Evolutionary conservation across 2,113 vertebrate species (phyloP), one percentile per base, ranked within the genome.

Genomic region (Phylloscopus trochilus): DNA sequence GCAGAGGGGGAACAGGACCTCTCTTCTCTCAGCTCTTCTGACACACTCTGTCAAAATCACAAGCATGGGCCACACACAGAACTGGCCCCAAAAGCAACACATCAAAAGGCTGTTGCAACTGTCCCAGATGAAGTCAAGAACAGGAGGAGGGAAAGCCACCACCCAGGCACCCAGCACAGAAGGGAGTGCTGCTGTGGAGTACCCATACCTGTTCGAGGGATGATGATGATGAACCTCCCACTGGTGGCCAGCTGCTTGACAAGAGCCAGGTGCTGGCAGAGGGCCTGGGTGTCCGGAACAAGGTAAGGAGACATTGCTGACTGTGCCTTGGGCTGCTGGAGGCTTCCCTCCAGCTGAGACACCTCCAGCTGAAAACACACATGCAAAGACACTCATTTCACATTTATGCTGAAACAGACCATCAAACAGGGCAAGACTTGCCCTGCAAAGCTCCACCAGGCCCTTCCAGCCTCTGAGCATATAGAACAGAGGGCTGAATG

Each of bases 221-320:
- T 99, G 98, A 99, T 99, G 97, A 99, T 97, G 52, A 99, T 99
- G 98, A 99, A 99, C 94, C 99, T 98, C 87, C 99, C 98, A 6
- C 99, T 99, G 85, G 96, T 89, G 27, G 99, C 99, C 96, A 99
- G 97, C 87, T 99, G 99, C 58, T 99, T 97, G 97, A 99, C 97
- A 47, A 99, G 92, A 64, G 97, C 94, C 77, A 99, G 98, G 89
- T 99, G 99, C 88, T 99, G 99, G 97, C 99, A 99, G 73, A 99
- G 99, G 72, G 99, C 99, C 41, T 98, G 98, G 4, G 99, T 98
- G 94, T 99, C 99, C 0, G 99, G 99, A 51, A 99, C 98, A 30
- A 99, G 98, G 96, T 99, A 99, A 1, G 99, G 99, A 47, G 99
- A 99, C 99, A 99, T 99, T 77, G 99, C 99, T 2, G 99, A 99